Percentiles rank a stretch among this genome's conserved stretches.
phyloP scores from a whole-genome alignment of 2,888 invertebrate genomes.

The Rhodophaea formosa region DNA sequence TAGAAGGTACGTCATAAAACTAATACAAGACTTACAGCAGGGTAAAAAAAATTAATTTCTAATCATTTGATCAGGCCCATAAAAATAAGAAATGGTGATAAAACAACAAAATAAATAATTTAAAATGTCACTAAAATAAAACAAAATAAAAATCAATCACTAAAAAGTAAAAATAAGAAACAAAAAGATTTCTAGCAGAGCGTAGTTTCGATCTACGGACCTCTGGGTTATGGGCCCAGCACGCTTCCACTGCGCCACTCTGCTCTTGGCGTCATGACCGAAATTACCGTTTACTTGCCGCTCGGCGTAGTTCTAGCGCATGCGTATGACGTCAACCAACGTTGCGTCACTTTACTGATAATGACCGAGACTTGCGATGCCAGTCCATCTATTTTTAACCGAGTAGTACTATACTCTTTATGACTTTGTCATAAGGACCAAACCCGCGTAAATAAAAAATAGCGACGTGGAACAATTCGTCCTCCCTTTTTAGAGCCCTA shows the following conservation, averaged over 20 bases:
- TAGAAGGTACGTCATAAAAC: too few species aligned
- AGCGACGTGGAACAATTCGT: background rate
- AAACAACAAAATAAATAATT: too few species aligned
- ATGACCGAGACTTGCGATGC: slow-evolving; percentile 22
- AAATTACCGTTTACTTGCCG: slow-evolving; percentile 41
- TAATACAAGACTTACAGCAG: too few species aligned
- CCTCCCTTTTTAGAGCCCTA: background rate
- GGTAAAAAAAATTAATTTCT: background rate
- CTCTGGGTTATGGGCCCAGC: slow-evolving; percentile 93
- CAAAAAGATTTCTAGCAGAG: slow-evolving; percentile 79
- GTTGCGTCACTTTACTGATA: slow-evolving; percentile 34
- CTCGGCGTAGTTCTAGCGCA: slow-evolving; percentile 27
- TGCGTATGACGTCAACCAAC: slow-evolving; percentile 40
- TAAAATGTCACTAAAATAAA: slow-evolving; percentile 13
- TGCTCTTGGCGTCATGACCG: slow-evolving; percentile 63
- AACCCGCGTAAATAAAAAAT: slow-evolving; percentile 6
- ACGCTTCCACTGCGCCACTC: slow-evolving; percentile 92
- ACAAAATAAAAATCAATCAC: slow-evolving; percentile 19
- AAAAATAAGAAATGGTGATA: too few species aligned
- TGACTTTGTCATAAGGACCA: background rate
- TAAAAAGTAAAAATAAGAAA: slow-evolving; percentile 27
- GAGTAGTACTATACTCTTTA: background rate
- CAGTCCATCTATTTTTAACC: slow-evolving; percentile 10
- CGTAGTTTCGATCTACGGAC: slow-evolving; percentile 94
- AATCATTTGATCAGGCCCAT: background rate